A percentile compares a stretch with the other conserved stretches of the same genome.
Evolutionary conservation across 2,113 vertebrate species (phyloP).

Genomic region (Dasyurus viverrinus): DNA sequence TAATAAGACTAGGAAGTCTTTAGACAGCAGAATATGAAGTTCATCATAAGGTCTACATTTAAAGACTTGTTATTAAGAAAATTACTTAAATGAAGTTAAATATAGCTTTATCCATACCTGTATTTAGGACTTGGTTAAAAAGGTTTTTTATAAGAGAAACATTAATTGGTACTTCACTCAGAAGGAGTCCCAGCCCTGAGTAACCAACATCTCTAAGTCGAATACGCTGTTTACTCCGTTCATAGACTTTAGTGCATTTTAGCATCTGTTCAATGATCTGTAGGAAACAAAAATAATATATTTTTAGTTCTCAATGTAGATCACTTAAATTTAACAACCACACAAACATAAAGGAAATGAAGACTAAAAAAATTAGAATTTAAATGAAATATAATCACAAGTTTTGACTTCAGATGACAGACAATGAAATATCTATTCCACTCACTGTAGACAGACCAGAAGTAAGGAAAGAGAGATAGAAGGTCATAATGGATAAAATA

Average conservation of each 20-base stretch:
- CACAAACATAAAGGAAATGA: neutral
- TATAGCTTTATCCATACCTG: slow-evolving; percentile 85
- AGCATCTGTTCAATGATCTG: slow-evolving; percentile 97
- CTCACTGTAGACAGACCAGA: neutral
- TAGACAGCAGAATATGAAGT: neutral
- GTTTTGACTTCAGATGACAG: neutral
- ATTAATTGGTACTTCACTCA: slow-evolving; percentile 90
- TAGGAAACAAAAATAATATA: slow-evolving; percentile 47
- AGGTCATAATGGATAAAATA: neutral
- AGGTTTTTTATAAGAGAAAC: slow-evolving; percentile 91
- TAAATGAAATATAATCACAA: neutral
- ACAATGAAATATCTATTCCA: neutral
- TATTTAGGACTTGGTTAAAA: slow-evolving; percentile 93
- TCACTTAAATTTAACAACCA: slow-evolving; percentile 24
- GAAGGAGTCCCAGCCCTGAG: slow-evolving; percentile 93
- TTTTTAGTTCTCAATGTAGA: slow-evolving; percentile 38
- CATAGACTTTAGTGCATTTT: slow-evolving; percentile 96
- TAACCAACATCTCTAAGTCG: slow-evolving; percentile 95
- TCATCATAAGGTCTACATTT: neutral
- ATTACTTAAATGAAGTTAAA: slow-evolving; percentile 16
- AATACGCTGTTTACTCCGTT: slow-evolving; percentile 95
- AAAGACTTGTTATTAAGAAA: neutral
- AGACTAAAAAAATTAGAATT: neutral
- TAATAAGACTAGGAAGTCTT: neutral
- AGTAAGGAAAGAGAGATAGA: neutral